Conservation (phyloP, 1,140 invertebrate species). For the Brachionus paranguensis region DNA sequence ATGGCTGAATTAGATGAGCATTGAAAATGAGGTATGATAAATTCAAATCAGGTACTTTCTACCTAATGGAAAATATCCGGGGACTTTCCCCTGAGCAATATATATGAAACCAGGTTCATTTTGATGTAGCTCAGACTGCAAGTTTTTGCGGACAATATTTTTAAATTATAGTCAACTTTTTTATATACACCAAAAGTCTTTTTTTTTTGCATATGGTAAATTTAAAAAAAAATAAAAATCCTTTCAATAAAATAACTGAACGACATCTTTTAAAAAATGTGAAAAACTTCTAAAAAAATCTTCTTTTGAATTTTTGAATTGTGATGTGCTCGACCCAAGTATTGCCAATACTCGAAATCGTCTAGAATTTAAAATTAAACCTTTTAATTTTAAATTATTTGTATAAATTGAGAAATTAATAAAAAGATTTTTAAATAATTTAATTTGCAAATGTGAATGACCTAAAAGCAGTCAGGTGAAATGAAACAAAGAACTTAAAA, state of each 20-base stretch:
- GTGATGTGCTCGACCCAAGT: no score
- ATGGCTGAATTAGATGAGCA: conserved; percentile 21
- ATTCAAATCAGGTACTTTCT: conserved; percentile 38
- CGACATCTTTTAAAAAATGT: not conserved
- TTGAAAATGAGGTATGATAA: conserved; percentile 26
- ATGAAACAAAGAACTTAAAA: no score
- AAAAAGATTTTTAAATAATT: no score
- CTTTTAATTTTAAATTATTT: no score
- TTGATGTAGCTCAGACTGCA: conserved; percentile 33
- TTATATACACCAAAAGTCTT: not conserved
- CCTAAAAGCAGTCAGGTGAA: no score
- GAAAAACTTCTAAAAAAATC: not conserved
- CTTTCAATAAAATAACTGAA: not conserved
- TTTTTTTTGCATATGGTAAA: not conserved
- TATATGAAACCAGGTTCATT: conserved; percentile 33
- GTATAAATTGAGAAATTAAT: no score
- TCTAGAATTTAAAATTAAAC: no score
- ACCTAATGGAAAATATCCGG: conserved; percentile 16
- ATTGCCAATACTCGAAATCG: no score
- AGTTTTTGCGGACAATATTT: conserved; percentile 23
- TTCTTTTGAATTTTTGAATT: no score
- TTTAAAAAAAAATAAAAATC: not conserved
- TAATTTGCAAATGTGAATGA: no score
- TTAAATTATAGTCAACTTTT: not conserved
- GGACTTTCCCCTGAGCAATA: conserved; percentile 34